Conservation (phyloP, 2,113 vertebrate species). For the Grantiella picta region DNA sequence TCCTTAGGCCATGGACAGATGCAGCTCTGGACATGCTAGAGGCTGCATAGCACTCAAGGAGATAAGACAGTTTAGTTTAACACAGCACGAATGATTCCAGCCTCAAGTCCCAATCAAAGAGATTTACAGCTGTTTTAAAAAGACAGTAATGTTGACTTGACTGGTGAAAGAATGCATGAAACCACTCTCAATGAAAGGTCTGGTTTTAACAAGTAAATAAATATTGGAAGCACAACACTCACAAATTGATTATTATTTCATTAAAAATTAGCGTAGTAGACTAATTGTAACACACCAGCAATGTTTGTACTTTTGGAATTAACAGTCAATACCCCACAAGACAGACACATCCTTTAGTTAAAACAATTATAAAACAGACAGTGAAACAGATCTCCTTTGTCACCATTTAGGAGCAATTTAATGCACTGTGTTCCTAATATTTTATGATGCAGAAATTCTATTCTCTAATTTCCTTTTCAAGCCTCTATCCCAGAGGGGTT, state of each 20-base stretch:
- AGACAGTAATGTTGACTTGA: slow-evolving; percentile 72
- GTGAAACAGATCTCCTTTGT: slow-evolving; percentile 66
- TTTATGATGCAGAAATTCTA: slow-evolving; percentile 5
- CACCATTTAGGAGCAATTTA: slow-evolving; percentile 58
- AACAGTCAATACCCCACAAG: neutral
- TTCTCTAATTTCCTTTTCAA: slow-evolving; percentile 29
- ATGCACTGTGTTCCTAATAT: slow-evolving; percentile 29
- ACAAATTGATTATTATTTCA: neutral
- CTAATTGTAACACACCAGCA: neutral
- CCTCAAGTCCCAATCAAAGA: slow-evolving; percentile 75
- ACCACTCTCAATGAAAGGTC: slow-evolving; percentile 4
- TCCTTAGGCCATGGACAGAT: slow-evolving; percentile 53
- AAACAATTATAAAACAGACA: slow-evolving; percentile 68
- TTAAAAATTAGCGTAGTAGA: neutral
- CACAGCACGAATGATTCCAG: slow-evolving; percentile 74
- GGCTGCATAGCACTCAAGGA: slow-evolving; percentile 66
- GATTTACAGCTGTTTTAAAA: slow-evolving; percentile 76
- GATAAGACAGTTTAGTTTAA: slow-evolving; percentile 76
- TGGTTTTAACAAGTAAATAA: slow-evolving; percentile 46
- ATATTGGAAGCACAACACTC: neutral
- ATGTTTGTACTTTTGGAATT: slow-evolving; percentile 21
- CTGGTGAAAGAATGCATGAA: slow-evolving; percentile 65
- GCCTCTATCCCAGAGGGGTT: neutral
- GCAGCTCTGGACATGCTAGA: slow-evolving; percentile 63
- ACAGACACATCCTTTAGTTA: slow-evolving; percentile 60